A percentile compares a stretch with the other conserved stretches of the same genome.
These are phyloP conservation scores for Drosophila pseudoananassae DNA, from an alignment of 1,140 invertebrate genomes.

Conservation along the genomic window DNA sequence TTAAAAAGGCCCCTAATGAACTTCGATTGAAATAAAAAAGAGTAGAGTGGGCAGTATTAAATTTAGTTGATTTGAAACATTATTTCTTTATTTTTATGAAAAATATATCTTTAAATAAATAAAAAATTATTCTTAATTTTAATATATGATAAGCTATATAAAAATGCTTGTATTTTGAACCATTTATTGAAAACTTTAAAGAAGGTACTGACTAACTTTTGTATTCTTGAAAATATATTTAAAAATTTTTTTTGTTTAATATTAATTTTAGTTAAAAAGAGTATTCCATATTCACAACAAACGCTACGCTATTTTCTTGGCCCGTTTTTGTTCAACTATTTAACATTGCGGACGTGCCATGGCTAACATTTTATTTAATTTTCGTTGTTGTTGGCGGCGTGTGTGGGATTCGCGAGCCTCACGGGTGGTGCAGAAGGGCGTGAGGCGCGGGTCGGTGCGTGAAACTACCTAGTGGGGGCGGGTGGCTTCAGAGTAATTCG, in stretches of 20 bases:
- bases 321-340: constrained; percentile 40
- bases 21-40: neutral
- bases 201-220: neutral
- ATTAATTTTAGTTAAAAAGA: neutral
- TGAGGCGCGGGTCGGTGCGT: neutral
- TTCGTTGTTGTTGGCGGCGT: constrained; percentile 24
- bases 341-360: constrained; percentile 54
- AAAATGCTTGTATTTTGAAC: neutral
- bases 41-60: neutral
- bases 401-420: constrained; percentile 15
- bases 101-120: too few species aligned
- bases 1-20: constrained; percentile 34
- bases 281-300: constrained; percentile 7
- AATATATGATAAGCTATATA: too few species aligned
- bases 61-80: neutral
- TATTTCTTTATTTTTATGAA: too few species aligned
- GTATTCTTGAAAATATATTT: too few species aligned
- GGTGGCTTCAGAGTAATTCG: constrained; percentile 58
- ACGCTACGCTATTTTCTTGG: neutral
- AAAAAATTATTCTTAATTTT: too few species aligned
- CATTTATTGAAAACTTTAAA: neutral
- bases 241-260: neutral
- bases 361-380: constrained; percentile 63
- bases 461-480: constrained; percentile 9
- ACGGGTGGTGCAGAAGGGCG: neutral